phyloP scores from a whole-genome alignment of 2,797 vertebrate genomes.

The Natrix natrix region DNA sequence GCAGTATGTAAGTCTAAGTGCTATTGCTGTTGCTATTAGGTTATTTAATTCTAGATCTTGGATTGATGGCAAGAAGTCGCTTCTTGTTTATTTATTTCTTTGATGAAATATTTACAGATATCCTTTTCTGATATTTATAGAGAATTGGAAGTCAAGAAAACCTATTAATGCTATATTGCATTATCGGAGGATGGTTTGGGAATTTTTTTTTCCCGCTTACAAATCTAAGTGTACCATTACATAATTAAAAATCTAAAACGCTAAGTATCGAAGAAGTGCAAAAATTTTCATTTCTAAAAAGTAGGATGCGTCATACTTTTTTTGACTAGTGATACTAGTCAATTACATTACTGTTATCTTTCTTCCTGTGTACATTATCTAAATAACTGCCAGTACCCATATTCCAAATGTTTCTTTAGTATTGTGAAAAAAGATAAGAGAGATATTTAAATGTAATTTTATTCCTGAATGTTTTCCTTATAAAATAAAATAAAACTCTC shows the following conservation, averaged over 20 bases:
- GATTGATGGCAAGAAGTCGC: background rate
- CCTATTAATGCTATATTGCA: background rate
- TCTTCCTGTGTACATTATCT: background rate
- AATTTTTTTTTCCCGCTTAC: background rate
- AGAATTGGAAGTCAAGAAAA: background rate
- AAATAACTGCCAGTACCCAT: background rate
- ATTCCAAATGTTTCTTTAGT: background rate
- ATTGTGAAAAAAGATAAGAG: background rate
- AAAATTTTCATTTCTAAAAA: background rate
- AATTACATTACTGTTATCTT: background rate
- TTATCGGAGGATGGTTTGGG: background rate
- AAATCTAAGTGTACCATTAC: background rate
- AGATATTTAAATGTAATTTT: background rate
- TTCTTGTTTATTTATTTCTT: background rate
- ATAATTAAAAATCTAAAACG: background rate
- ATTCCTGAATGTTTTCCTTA: background rate
- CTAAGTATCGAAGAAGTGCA: background rate
- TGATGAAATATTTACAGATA: background rate
- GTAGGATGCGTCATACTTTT: background rate
- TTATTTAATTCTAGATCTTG: background rate
- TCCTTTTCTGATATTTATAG: background rate
- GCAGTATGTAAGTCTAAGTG: background rate
- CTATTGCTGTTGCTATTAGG: background rate
- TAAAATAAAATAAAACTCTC: background rate
- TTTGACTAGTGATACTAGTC: too few relatives aligned